phyloP scores from a whole-genome alignment of 2,888 invertebrate genomes.

The Caenorhabditis sp. region DNA sequence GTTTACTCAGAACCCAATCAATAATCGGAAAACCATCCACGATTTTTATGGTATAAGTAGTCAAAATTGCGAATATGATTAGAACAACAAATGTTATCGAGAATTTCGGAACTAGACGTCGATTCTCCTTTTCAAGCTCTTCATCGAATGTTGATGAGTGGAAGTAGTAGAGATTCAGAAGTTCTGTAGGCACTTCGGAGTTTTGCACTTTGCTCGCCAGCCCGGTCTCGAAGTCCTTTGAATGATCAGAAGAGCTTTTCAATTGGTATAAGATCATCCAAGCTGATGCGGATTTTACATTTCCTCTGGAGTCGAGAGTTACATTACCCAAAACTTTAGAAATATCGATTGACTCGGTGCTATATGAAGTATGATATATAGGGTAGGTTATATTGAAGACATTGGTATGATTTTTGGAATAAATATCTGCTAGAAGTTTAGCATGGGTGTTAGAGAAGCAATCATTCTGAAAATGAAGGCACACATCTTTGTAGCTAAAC shows the following conservation, averaged over 20 bases:
- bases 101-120: slow-evolving; percentile 61
- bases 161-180: slow-evolving; percentile 60
- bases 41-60: slow-evolving; percentile 60
- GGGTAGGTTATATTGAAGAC: slow-evolving; percentile 62
- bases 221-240: slow-evolving; percentile 54
- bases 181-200: slow-evolving; percentile 26
- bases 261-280: slow-evolving; percentile 65
- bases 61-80: slow-evolving; percentile 60
- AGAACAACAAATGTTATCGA: slow-evolving; percentile 61
- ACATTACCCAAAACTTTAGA: slow-evolving; percentile 53
- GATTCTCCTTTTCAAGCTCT: slow-evolving; percentile 61
- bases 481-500: slow-evolving; percentile 47
- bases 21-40: slow-evolving; percentile 76
- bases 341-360: slow-evolving; percentile 62
- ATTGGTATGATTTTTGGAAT: slow-evolving; percentile 44
- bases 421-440: slow-evolving; percentile 57
- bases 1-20: slow-evolving; percentile 87
- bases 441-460: slow-evolving; percentile 64
- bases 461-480: slow-evolving; percentile 57
- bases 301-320: slow-evolving; percentile 22
- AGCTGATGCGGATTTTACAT: slow-evolving; percentile 48
- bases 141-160: slow-evolving; percentile 65
- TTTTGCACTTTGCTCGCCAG: slow-evolving; percentile 47
- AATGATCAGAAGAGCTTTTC: slow-evolving; percentile 43
- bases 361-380: slow-evolving; percentile 51